Conservation (phyloP, 2,888 invertebrate genomes). For the Meteorus cinctellus region DNA sequence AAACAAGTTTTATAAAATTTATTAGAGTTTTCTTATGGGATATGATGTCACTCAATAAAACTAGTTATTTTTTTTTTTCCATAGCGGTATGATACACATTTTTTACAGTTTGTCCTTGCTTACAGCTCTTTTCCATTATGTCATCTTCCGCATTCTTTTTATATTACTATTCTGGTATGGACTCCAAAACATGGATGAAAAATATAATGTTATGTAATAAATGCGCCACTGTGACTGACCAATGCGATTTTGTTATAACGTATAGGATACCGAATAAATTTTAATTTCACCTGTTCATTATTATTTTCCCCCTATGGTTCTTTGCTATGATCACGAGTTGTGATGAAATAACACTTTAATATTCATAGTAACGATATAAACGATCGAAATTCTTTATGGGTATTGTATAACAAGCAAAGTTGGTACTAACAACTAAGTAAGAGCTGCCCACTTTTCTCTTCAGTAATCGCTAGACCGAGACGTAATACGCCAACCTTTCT, state of each 20-base stretch:
- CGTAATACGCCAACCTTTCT: slow-evolving; percentile 1
- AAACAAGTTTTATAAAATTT: neutral
- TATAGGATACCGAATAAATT: neutral
- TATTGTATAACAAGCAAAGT: slow-evolving; percentile 18
- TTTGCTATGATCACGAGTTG: neutral
- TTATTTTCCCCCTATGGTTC: neutral
- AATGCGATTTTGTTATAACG: neutral
- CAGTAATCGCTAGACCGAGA: neutral
- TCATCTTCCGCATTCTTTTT: neutral
- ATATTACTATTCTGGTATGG: neutral
- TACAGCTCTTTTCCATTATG: neutral
- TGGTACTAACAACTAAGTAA: neutral
- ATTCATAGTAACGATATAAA: neutral
- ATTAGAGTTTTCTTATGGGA: neutral
- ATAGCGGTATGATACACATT: neutral
- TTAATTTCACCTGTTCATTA: neutral
- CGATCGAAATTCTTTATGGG: neutral
- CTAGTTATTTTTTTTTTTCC: neutral
- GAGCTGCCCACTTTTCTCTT: slow-evolving; percentile 1
- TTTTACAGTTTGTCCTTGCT: neutral
- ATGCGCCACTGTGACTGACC: neutral
- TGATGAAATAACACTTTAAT: neutral
- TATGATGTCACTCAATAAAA: neutral
- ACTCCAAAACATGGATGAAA: neutral
- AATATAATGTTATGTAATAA: neutral